Base-by-base conservation (phyloP, 1,140 invertebrate genomes). In the Macrotrachela quadricornifera region DNA sequence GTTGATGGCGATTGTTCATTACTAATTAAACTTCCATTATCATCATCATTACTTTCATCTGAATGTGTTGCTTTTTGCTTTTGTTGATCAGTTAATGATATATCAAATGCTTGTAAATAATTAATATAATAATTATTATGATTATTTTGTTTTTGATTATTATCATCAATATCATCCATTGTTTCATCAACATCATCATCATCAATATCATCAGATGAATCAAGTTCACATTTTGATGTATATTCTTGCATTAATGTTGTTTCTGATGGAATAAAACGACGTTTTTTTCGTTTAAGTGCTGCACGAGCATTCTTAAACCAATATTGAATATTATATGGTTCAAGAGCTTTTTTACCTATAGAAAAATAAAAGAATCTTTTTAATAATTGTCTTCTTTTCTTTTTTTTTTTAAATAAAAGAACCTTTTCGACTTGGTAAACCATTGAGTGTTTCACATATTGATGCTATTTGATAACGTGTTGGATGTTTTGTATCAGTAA, bases 271-370 rank as follows among this genome's bases (percentile, higher is more conserved):
- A 30, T 2, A 30, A 30, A 15, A 38, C 62, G 57, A 52, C 60
- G 56, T 51, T 70, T 70, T 17, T 70, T 69, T 41, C 87, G 73
- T 63, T 92, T 88, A 65, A 87, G 83, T 1, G 90, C 88, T 11
- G 90, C 90, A 50, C 90, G 74, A 0, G 90, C 87, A 65, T 96
- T 95, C 69, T 95, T 96, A 66, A 96, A 95, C 90, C 90, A 95
- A 67, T 94, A 94, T 17, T 94, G 87, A 12, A 96, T 86, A 65
- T 96, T 96, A 63, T 91, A 91, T 1, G 92, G 80, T 68, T 96
- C 88, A 18, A 95, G 72, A 0, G 85, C 86, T 63, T 92, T 91
- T 42, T 50, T 50, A 46, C 46, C 40, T 42, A 42, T 4, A 42
- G 2, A 2, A 42, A 42, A 42, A 15, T 6, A 14, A 42, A 42